phyloP scores from a whole-genome alignment of 2,888 invertebrate genomes.

The Synergus japonicus region DNA sequence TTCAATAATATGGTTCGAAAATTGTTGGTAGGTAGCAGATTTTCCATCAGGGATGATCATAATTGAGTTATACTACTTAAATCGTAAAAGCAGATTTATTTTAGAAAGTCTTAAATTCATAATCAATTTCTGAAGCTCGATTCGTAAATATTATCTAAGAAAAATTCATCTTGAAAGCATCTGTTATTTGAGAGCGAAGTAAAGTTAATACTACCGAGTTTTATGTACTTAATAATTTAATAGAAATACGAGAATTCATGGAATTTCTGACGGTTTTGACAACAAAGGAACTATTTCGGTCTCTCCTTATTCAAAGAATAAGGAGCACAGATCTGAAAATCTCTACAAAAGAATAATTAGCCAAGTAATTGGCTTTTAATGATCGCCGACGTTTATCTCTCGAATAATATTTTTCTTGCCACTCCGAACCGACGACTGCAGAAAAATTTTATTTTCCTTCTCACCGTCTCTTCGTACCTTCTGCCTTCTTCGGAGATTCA shows the following conservation, averaged over 20 bases:
- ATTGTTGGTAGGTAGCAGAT: too few species aligned
- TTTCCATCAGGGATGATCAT: too few species aligned
- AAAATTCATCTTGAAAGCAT: neutral
- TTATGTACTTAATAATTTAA: neutral
- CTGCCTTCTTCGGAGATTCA: constrained; percentile 49
- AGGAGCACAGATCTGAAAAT: constrained; percentile 23
- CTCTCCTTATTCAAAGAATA: constrained; percentile 31
- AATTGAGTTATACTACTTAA: neutral
- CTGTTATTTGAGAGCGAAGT: neutral
- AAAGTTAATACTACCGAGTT: neutral
- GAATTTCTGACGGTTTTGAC: neutral
- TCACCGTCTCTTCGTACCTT: constrained; percentile 42
- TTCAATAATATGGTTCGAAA: too few species aligned
- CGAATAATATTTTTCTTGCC: constrained; percentile 57
- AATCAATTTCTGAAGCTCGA: neutral
- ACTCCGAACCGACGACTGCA: constrained; percentile 48
- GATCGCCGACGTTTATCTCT: constrained; percentile 54
- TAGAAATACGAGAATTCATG: neutral
- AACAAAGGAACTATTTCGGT: constrained; percentile 9
- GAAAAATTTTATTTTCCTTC: constrained; percentile 56
- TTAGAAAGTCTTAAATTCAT: neutral
- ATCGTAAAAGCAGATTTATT: neutral
- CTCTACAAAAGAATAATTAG: constrained; percentile 58
- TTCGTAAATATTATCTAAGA: neutral
- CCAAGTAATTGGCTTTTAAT: constrained; percentile 58